These are phyloP conservation scores for Alitta virens DNA, from an alignment of 2,888 invertebrate species.

Conservation along the genomic window DNA sequence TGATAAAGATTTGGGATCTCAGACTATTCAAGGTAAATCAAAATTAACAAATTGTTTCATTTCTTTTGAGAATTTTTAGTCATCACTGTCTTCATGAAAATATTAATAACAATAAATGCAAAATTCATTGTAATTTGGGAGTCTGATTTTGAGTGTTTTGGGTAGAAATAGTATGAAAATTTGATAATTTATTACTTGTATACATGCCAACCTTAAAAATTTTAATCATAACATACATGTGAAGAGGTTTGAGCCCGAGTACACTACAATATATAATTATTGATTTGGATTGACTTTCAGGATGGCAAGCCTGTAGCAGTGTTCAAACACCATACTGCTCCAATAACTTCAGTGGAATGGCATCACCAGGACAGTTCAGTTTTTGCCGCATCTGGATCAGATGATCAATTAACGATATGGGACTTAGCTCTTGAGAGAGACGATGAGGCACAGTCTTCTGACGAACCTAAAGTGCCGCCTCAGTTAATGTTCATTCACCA, in stretches of 20 bases:
- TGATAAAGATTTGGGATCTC: conserved; percentile 92
- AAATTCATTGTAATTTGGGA: no score
- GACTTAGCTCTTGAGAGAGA: conserved; percentile 67
- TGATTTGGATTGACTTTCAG: conserved; percentile 49
- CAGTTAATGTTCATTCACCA: conserved; percentile 96
- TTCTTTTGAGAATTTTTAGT: no score
- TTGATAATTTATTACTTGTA: no score
- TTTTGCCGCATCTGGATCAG: conserved; percentile 87
- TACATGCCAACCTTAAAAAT: no score
- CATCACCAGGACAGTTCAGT: conserved; percentile 89
- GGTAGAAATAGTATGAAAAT: no score
- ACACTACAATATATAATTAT: no score
- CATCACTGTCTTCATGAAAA: no score
- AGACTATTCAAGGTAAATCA: conserved; percentile 61
- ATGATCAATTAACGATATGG: conserved; percentile 96
- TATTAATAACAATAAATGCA: no score
- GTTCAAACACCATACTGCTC: conserved; percentile 91
- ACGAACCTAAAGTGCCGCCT: conserved; percentile 67
- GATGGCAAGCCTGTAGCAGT: conserved; percentile 75
- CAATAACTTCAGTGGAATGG: conserved; percentile 97
- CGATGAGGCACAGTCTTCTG: conserved; percentile 28
- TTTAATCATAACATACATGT: no score
- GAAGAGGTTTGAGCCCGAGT: no score
- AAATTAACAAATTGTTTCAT: no score
- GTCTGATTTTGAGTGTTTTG: no score